Percentiles rank a stretch among this genome's conserved stretches.
These are phyloP conservation scores for Catharus minimus DNA, from an alignment of 2,113 vertebrate species.

Conservation along the genomic window DNA sequence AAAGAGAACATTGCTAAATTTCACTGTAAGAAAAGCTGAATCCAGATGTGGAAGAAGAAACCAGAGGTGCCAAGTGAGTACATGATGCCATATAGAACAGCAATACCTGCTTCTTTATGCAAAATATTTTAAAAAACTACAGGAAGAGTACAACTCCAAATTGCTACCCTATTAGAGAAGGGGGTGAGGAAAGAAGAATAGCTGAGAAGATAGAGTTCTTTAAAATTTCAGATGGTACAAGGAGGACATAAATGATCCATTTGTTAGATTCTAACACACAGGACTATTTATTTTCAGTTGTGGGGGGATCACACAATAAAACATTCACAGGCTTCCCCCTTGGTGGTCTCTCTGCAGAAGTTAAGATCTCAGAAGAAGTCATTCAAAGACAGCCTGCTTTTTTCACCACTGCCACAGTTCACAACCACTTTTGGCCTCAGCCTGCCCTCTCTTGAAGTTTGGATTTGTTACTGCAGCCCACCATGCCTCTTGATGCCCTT, in stretches of 20 bases:
- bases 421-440: not conserved
- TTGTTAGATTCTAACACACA: not conserved
- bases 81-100: not conserved
- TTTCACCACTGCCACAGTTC: not conserved
- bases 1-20: not conserved
- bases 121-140: not conserved
- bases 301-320: not conserved
- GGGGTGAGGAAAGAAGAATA: not conserved
- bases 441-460: not conserved
- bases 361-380: not conserved
- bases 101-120: not conserved
- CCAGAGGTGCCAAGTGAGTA: not conserved
- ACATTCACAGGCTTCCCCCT: not conserved
- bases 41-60: not conserved
- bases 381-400: not conserved
- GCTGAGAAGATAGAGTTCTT: not conserved
- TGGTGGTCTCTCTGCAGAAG: not conserved
- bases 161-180: not conserved
- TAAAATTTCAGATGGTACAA: not conserved
- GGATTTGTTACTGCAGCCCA: not conserved
- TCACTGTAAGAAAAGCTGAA: not conserved
- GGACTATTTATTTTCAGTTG: not conserved
- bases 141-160: not conserved
- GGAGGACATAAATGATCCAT: not conserved
- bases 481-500: rapidly evolving